Conservation (phyloP, 2,888 invertebrate species). For the Oeneis ivallda region DNA sequence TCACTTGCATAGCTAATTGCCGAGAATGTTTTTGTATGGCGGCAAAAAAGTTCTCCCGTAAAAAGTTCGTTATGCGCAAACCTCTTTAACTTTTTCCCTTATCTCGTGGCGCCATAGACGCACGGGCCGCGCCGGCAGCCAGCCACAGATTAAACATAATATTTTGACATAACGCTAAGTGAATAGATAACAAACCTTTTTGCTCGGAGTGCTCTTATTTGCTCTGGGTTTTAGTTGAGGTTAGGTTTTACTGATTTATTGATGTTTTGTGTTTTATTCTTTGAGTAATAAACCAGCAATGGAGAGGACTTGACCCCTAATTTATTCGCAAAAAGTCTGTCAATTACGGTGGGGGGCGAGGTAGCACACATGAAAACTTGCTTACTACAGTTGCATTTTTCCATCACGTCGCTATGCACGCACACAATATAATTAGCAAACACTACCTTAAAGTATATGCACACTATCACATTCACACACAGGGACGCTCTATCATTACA, state of each 20-base stretch:
- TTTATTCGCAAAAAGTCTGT: too few species aligned
- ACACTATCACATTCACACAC: too few species aligned
- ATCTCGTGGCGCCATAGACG: constrained; percentile 54
- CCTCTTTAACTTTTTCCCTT: constrained; percentile 32
- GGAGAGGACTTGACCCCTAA: too few species aligned
- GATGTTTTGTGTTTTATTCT: constrained; percentile 31
- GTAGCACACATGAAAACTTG: too few species aligned
- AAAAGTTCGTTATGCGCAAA: constrained; percentile 17
- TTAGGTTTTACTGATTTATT: constrained; percentile 10
- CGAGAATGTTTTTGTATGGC: constrained; percentile 42
- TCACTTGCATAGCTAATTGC: neutral
- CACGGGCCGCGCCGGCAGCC: constrained; percentile 49
- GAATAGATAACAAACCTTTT: constrained; percentile 63
- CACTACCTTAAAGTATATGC: too few species aligned
- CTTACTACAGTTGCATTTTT: too few species aligned
- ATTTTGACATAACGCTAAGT: constrained; percentile 72
- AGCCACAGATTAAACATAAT: constrained; percentile 60
- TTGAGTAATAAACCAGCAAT: too few species aligned
- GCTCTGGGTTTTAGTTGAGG: constrained; percentile 24
- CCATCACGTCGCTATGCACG: too few species aligned
- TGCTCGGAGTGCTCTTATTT: constrained; percentile 45
- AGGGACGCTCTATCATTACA: too few species aligned
- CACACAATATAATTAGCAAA: too few species aligned
- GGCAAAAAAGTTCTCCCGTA: neutral
- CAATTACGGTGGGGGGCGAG: too few species aligned